Percentiles rank a stretch among this genome's conserved stretches.
These are phyloP conservation scores for Penaeus monodon DNA, from an alignment of 2,888 invertebrate species.

Conservation along the genomic window DNA sequence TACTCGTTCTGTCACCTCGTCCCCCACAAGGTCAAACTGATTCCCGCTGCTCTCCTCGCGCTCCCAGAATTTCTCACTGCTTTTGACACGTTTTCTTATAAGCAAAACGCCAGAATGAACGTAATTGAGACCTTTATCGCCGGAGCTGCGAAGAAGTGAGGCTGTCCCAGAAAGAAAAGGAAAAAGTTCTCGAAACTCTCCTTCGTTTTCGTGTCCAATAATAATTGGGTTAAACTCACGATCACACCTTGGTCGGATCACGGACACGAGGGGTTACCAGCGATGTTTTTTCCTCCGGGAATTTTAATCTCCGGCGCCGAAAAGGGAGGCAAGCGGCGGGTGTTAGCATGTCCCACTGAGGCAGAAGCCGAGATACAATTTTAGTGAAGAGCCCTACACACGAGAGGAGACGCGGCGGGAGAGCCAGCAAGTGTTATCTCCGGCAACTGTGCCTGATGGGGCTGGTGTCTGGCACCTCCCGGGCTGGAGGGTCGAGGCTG, in stretches of 20 bases:
- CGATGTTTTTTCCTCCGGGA: not conserved
- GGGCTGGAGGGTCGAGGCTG: constrained; percentile 13
- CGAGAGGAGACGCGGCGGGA: not conserved
- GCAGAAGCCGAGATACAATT: not conserved
- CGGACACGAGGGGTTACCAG: not conserved
- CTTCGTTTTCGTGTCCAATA: too few relatives aligned
- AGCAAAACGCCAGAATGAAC: not conserved
- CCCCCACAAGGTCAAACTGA: constrained; percentile 24
- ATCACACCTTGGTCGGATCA: constrained; percentile 2
- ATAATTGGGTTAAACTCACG: too few relatives aligned
- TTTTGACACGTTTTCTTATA: constrained; percentile 5
- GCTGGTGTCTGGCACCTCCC: constrained; percentile 9
- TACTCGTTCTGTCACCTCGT: constrained; percentile 14
- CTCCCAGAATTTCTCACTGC: not conserved
- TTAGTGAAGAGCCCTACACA: not conserved
- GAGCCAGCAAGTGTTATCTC: constrained; percentile 7
- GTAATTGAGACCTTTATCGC: not conserved
- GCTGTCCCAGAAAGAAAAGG: not conserved
- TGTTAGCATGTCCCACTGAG: not conserved
- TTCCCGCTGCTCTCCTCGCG: constrained; percentile 12
- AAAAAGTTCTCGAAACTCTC: not conserved
- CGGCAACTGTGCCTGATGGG: constrained; percentile 33
- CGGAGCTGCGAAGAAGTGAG: not conserved
- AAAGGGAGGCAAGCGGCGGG: not conserved
- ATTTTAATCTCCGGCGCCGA: not conserved